These are phyloP conservation scores for Eriosoma lanigerum DNA, from an alignment of 1,140 invertebrate genomes.

Conservation along the genomic window DNA sequence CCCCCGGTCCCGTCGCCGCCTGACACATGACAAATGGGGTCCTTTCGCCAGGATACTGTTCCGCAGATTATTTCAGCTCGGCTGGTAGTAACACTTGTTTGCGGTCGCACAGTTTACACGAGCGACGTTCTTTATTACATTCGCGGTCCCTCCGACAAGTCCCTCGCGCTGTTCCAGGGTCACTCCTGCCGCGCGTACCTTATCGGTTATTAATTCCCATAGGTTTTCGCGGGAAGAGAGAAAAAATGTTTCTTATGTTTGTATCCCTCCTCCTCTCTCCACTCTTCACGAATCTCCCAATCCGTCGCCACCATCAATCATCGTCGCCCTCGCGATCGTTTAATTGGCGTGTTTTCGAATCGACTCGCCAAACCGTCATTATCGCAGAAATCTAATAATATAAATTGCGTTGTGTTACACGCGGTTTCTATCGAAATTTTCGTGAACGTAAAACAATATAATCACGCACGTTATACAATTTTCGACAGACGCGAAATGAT, in stretches of 20 bases:
- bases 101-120: constrained; percentile 26
- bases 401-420: no score
- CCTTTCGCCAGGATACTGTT: not conserved
- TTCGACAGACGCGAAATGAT: constrained; percentile 1
- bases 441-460: not conserved
- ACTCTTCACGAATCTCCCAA: no score
- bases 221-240: not conserved
- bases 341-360: not conserved
- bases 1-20: not conserved
- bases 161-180: no score
- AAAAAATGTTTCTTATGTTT: not conserved
- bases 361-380: not conserved
- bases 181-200: no score
- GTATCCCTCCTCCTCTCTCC: not conserved
- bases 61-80: constrained; percentile 33
- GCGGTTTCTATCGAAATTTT: not conserved
- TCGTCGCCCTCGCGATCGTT: not conserved
- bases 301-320: no score
- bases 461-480: not conserved
- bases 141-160: no score
- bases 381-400: no score
- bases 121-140: not conserved
- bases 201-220: no score
- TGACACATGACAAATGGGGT: constrained; percentile 48
- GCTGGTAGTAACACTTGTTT: constrained; percentile 42